phyloP scores from a whole-genome alignment of 1,140 invertebrate species.

The Panagrolaimus sp. region DNA sequence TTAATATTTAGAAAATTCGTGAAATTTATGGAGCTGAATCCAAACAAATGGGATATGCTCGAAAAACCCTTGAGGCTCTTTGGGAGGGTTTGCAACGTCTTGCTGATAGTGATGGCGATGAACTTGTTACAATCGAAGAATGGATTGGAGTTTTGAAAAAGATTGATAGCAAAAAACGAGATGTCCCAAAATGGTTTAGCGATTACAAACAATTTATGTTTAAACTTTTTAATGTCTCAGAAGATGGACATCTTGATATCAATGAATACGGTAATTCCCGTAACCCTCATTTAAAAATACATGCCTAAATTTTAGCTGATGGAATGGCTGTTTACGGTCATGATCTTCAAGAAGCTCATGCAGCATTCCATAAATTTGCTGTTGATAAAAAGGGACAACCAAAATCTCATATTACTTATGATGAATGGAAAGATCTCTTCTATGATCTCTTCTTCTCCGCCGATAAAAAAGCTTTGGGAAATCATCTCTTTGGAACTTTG shows the following conservation, averaged over 20 bases:
- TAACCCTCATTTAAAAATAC: too few relatives aligned
- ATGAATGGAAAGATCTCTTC: constrained; percentile 44
- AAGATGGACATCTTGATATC: constrained; percentile 48
- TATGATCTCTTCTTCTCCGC: constrained; percentile 46
- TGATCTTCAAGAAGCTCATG: constrained; percentile 23
- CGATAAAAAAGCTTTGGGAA: constrained; percentile 41
- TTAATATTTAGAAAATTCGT: constrained; percentile 41
- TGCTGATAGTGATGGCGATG: constrained; percentile 47
- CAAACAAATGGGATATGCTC: constrained; percentile 43
- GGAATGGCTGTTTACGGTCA: constrained; percentile 50
- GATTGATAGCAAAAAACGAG: constrained; percentile 27
- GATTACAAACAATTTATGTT: constrained; percentile 53
- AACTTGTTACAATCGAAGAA: constrained; percentile 51
- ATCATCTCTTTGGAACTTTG: constrained; percentile 47
- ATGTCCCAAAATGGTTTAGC: constrained; percentile 46
- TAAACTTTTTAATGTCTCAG: constrained; percentile 54
- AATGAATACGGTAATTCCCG: constrained; percentile 35
- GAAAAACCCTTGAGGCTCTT: constrained; percentile 47
- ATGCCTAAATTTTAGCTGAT: constrained; percentile 25
- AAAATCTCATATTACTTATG: constrained; percentile 28
- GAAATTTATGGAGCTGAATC: constrained; percentile 55
- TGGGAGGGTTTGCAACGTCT: constrained; percentile 49
- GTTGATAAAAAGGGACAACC: constrained; percentile 46
- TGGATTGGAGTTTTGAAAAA: constrained; percentile 46
- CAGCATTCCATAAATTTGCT: constrained; percentile 44